Percentiles rank a stretch among this genome's conserved stretches.
Conservation (phyloP, 2,888 invertebrate species). For the Drosophila ezoana region DNA sequence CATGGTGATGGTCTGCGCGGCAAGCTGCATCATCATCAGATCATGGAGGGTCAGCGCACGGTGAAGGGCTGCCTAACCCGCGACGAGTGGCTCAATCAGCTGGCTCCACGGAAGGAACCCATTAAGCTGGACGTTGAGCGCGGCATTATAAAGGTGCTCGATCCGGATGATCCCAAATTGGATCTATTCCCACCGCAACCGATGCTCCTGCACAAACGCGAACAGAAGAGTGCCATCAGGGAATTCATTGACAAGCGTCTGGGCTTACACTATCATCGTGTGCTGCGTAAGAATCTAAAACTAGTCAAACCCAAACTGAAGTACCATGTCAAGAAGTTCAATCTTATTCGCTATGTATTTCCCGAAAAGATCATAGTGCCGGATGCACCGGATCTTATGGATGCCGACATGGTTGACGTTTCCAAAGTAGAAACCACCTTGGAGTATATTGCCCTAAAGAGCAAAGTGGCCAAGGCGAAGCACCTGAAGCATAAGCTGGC, state of each 20-base stretch:
- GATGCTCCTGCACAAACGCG: conserved; percentile 39
- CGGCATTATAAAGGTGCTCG: conserved; percentile 66
- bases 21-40: conserved; percentile 73
- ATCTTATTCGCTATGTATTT: conserved; percentile 81
- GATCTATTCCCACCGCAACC: conserved; percentile 72
- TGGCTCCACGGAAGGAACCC: conserved; percentile 75
- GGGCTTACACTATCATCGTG: conserved; percentile 79
- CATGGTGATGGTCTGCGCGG: conserved; percentile 80
- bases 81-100: conserved; percentile 82
- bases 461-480: conserved; percentile 47
- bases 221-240: conserved; percentile 60
- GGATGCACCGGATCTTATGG: conserved; percentile 34
- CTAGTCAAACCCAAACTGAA: conserved; percentile 76
- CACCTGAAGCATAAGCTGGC: conserved; percentile 61
- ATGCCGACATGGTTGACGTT: conserved; percentile 42
- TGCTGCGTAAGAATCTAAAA: conserved; percentile 73
- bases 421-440: conserved; percentile 65
- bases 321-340: conserved; percentile 82
- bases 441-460: conserved; percentile 73
- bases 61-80: conserved; percentile 80
- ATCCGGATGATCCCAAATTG: conserved; percentile 79
- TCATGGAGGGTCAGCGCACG: conserved; percentile 64
- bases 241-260: conserved; percentile 70
- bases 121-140: conserved; percentile 75
- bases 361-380: conserved; percentile 62